These are phyloP conservation scores for Drosophila maculinotata DNA, from an alignment of 2,888 invertebrate species.

Conservation along the genomic window DNA sequence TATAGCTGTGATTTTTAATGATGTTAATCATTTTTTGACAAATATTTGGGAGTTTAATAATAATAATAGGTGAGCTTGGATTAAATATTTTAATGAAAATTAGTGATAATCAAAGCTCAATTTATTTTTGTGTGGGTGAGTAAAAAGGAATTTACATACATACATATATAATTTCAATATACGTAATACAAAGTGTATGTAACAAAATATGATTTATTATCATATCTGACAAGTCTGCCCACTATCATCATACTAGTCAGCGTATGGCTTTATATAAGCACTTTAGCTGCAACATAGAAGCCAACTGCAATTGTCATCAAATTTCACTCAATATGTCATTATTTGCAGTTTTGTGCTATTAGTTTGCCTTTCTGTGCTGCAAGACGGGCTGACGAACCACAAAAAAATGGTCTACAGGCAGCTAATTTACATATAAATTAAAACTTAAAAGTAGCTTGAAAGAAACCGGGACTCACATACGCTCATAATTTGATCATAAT, in stretches of 20 bases:
- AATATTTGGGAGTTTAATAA: too few relatives aligned
- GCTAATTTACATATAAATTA: constrained; percentile 79
- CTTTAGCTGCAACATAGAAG: constrained; percentile 8
- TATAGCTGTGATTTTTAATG: not conserved
- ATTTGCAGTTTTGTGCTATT: constrained; percentile 74
- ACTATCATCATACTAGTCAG: not conserved
- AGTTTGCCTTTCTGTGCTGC: constrained; percentile 30
- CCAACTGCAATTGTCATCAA: constrained; percentile 62
- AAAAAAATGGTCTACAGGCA: constrained; percentile 30
- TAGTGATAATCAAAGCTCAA: too few relatives aligned
- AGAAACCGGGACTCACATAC: constrained; percentile 33
- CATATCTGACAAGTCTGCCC: not conserved
- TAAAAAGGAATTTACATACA: too few relatives aligned
- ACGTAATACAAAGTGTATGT: too few relatives aligned
- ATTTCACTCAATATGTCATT: constrained; percentile 70
- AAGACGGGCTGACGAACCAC: constrained; percentile 20
- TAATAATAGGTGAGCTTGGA: too few relatives aligned
- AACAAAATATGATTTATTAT: not conserved
- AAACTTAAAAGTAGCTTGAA: constrained; percentile 62
- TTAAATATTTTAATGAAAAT: too few relatives aligned
- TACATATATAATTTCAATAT: too few relatives aligned
- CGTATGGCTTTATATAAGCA: not conserved
- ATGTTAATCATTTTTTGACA: too few relatives aligned
- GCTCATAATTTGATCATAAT: constrained; percentile 35
- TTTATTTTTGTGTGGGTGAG: too few relatives aligned